phyloP scores from a whole-genome alignment of 2,888 invertebrate genomes.

The Aleiodes leptofemur region DNA sequence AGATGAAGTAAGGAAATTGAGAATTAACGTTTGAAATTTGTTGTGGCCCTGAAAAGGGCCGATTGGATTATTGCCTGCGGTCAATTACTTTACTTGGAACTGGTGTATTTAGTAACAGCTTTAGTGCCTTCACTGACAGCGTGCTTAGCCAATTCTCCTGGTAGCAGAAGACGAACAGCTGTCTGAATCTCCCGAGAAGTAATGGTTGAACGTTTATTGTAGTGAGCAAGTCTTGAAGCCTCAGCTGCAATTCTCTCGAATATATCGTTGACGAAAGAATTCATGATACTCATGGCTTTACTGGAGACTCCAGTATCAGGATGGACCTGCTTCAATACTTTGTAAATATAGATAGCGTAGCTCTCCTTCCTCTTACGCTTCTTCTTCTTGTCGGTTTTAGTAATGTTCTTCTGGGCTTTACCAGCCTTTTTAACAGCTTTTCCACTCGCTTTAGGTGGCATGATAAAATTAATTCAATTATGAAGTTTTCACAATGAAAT shows the following conservation, averaged over 20 bases:
- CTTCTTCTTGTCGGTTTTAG: slow-evolving; percentile 78
- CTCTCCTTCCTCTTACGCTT: slow-evolving; percentile 79
- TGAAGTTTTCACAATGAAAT: not conserved
- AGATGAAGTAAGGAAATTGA: not conserved
- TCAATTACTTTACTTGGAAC: not conserved
- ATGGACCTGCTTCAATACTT: slow-evolving; percentile 79
- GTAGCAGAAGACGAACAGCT: slow-evolving; percentile 23
- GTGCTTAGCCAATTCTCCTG: slow-evolving; percentile 15
- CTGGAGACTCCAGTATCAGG: slow-evolving; percentile 82
- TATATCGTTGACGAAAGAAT: slow-evolving; percentile 85
- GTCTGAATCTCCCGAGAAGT: slow-evolving; percentile 57
- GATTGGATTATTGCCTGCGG: not conserved
- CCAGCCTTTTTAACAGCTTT: slow-evolving; percentile 76
- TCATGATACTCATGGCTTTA: slow-evolving; percentile 85
- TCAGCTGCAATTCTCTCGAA: slow-evolving; percentile 84
- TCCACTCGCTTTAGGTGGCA: slow-evolving; percentile 17
- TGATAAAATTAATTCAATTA: not conserved
- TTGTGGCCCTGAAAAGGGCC: slow-evolving; percentile 47
- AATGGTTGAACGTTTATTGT: slow-evolving; percentile 13
- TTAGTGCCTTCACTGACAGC: slow-evolving; percentile 18
- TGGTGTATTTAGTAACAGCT: slow-evolving; percentile 10
- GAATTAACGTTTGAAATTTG: not conserved
- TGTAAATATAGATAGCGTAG: slow-evolving; percentile 81
- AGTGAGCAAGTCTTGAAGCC: slow-evolving; percentile 39
- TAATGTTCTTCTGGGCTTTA: slow-evolving; percentile 75